A percentile compares a stretch with the other conserved stretches of the same genome.
These are phyloP conservation scores for Campylomormyrus tamandua DNA, from an alignment of 2,113 vertebrate genomes.

Conservation along the genomic window DNA sequence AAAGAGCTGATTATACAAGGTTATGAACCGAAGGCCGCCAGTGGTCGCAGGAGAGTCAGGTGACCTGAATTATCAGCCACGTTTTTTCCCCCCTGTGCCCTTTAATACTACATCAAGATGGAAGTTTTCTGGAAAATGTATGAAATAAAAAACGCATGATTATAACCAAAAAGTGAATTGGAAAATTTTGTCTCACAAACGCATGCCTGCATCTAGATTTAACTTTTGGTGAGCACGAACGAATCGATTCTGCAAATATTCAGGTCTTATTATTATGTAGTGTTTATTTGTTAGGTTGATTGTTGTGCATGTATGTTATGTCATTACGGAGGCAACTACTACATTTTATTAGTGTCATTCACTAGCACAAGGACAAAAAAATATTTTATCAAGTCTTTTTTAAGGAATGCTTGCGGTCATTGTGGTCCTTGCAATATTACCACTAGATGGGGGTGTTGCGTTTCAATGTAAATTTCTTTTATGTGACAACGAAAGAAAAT, in stretches of 20 bases:
- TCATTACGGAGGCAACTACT: not conserved
- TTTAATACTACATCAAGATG: not conserved
- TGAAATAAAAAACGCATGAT: not conserved
- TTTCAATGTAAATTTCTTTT: not conserved
- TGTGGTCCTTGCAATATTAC: not conserved
- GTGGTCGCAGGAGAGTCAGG: not conserved
- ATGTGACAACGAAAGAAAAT: not conserved
- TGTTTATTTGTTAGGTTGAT: not conserved
- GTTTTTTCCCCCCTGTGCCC: not conserved
- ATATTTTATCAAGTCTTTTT: not conserved
- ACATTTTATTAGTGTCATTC: not conserved
- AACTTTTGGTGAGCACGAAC: not conserved
- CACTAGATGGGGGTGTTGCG: not conserved
- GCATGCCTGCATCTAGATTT: not conserved
- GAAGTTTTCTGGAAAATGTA: not conserved
- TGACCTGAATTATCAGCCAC: not conserved
- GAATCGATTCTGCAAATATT: not conserved
- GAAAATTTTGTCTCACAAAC: not conserved
- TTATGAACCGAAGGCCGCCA: not conserved
- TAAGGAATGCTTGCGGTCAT: not conserved
- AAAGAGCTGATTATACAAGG: not conserved
- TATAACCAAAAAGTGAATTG: not conserved
- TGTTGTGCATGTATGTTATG: not conserved
- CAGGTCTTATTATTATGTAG: not conserved
- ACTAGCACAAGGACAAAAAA: not conserved